Evolutionary conservation across 2,113 vertebrate genomes (phyloP), one percentile per base, ranked within the genome.

Genomic region (Rhinolophus sinicus): DNA sequence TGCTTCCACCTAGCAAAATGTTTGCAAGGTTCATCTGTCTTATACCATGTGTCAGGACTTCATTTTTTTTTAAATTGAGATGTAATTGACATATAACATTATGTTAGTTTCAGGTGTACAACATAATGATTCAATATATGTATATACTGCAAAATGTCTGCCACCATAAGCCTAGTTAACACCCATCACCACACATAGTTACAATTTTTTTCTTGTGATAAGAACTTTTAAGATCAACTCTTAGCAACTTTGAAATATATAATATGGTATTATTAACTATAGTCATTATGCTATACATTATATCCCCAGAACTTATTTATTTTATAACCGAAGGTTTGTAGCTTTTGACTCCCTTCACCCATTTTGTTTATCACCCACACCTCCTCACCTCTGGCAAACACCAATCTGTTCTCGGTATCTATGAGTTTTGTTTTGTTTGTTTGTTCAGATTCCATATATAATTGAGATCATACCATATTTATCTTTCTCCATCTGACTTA

Each of bases 391-490:
- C 47, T 70, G n/a, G 65, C 47, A 35, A 70, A 33, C n/a, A 70
- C 14, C 33, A 54, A 28, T 38, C 24, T 69, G 6, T 38, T 19
- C 33, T 65, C 64, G 18, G 44, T 38, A 12, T 26, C 33, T 38
- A 6, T 28, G 47, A 69, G 22, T 35, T 85, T 54, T 22, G 13
- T 9, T 85, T 67, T 13, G 15, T 13, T 85, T 69, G 11, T 85
- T 52, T 44, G 52, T 44, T 52, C 28, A 35, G 64, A 52, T 38
- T 86, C 15, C 4, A 18, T 18, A 40, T 26, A 40, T 6, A 50
- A 44, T 11, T 3, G 28, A 26, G 14, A 21, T 35, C 44, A 5
- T 21, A 30, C 0, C 2, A 1, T 6, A 35, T 26, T 52, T 47
- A 2, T 26, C 13, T 47, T 54, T 89, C 44, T 38, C 22, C 40